Evolutionary conservation across 2,113 vertebrate genomes (phyloP), one percentile per base, ranked within the genome.

Genomic region (Proterorhinus semilunaris): DNA sequence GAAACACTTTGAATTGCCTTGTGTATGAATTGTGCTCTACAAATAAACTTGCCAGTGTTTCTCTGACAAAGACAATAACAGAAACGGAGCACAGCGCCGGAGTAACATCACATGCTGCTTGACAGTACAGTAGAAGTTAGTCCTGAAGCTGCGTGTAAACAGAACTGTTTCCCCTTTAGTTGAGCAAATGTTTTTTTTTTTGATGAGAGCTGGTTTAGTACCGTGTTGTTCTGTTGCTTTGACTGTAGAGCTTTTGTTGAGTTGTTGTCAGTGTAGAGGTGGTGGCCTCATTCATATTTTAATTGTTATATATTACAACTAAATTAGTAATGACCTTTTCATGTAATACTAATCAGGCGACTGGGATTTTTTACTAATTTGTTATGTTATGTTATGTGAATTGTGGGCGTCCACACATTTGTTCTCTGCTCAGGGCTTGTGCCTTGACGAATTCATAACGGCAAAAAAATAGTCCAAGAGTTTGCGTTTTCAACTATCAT

Each of bases 51-150:
- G 44, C 12, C 7, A 44, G 6, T 43, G 12, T 6, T 8, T 58
- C 36, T 42, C 27, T 7, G 57, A 59, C 57, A 59, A 59, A 59
- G 10, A 43, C 36, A n/a, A 44, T 15, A 61, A 13, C 42, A 55
- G 7, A 66, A 21, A 61, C 65, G 2, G 71, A 70, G 67, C 62
- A 64, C 16, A 55, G 55, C 44, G 17, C 0, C 0, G 7, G 45
- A 47, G 21, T 54, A 36, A 63, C 66, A 7, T 10, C 43, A 61
- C 61, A 27, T 53, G 12, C 3, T 53, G 12, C 3, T 1, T 1
- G 55, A 58, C 55, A 42, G 55, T 36, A 58, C 55, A 58, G 55
- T 58, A 42, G 55, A 58, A 44, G 43, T 55, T 69, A 17, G 15
- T 55, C 72, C 58, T 69, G 63, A 0, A 17, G 68, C 36, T 15